Percentiles rank a stretch among this genome's conserved stretches.
These are phyloP conservation scores for Loriculus beryllinus DNA, from an alignment of 2,797 vertebrate species.

Conservation along the genomic window DNA sequence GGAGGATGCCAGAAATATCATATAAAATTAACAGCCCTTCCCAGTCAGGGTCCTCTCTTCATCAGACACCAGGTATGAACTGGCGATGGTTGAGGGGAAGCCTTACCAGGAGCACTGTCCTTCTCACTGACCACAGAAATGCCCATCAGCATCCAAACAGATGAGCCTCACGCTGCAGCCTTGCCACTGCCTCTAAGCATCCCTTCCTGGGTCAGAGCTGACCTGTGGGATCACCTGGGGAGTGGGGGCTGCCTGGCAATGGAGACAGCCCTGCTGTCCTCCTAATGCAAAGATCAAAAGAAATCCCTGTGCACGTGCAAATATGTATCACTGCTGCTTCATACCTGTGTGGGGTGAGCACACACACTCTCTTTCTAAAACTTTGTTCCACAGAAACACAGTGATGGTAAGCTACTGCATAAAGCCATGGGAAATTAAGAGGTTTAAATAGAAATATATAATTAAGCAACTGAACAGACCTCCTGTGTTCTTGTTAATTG, in stretches of 20 bases:
- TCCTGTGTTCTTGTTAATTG: neutral
- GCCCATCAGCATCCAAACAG: neutral
- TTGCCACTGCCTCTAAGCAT: rapidly evolving
- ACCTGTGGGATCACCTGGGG: neutral
- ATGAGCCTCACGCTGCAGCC: rapidly evolving
- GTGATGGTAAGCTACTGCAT: neutral
- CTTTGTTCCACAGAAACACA: neutral
- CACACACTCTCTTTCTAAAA: neutral
- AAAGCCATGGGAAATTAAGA: neutral
- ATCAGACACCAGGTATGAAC: neutral
- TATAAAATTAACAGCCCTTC: neutral
- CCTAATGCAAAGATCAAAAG: neutral
- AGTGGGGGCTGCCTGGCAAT: neutral
- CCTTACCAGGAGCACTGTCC: neutral
- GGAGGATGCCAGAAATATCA: neutral
- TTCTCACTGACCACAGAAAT: neutral
- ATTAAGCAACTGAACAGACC: neutral
- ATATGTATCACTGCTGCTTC: neutral
- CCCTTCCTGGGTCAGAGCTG: neutral
- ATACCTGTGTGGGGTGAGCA: neutral
- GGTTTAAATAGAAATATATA: neutral
- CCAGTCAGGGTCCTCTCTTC: neutral
- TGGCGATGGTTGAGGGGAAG: neutral
- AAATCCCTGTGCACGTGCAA: rapidly evolving
- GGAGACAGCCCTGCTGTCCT: neutral